Percentiles rank a stretch among this genome's conserved stretches.
Conservation (phyloP, 2,113 vertebrate genomes). For the Capricornis sumatraensis region DNA sequence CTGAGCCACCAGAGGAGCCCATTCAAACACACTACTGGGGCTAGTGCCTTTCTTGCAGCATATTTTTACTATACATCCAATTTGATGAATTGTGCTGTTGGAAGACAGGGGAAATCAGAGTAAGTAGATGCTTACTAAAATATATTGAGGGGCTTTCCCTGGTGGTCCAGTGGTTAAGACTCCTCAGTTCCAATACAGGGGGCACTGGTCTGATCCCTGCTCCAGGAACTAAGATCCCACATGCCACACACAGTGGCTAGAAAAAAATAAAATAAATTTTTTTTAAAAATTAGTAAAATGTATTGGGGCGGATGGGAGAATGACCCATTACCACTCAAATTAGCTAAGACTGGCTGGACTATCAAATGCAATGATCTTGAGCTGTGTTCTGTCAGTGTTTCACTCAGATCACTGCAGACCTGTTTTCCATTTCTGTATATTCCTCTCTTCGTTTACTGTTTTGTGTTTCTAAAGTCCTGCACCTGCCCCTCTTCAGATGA, state of each 20-base stretch:
- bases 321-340: neutral
- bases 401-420: neutral
- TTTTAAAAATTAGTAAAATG: neutral
- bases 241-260: neutral
- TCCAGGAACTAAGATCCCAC: neutral
- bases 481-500: neutral
- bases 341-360: neutral
- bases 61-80: neutral
- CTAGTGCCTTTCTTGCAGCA: neutral
- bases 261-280: neutral
- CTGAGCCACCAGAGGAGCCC: neutral
- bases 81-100: neutral
- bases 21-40: neutral
- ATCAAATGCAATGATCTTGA: neutral
- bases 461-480: neutral
- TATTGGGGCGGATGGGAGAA: neutral
- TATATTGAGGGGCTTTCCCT: neutral
- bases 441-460: fast-evolving
- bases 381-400: neutral
- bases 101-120: neutral
- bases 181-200: neutral
- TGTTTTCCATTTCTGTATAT: neutral
- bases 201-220: neutral
- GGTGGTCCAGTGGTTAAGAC: neutral
- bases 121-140: neutral